These are phyloP conservation scores for Spermophilus dauricus DNA, from an alignment of 2,113 vertebrate species.

Conservation along the genomic window DNA sequence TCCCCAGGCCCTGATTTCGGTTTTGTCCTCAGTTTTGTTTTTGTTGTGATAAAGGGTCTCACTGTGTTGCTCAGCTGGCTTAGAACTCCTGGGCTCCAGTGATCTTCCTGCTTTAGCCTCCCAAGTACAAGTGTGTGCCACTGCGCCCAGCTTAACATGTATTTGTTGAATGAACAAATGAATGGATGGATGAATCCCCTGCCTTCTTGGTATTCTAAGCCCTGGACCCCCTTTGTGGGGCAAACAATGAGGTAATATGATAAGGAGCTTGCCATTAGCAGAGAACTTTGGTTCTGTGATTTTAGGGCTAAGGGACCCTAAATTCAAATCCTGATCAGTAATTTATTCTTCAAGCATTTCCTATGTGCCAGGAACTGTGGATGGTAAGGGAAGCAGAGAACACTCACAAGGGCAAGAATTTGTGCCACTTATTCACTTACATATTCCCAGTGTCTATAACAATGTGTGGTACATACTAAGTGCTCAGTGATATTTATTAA, in stretches of 20 bases:
- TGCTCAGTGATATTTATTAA: background rate
- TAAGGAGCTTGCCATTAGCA: background rate
- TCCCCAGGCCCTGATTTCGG: background rate
- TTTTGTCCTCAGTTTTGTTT: background rate
- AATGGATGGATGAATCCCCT: background rate
- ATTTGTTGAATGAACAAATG: background rate
- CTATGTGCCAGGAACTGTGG: background rate
- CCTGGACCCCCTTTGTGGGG: background rate
- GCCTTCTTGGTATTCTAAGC: background rate
- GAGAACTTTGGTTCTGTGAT: background rate
- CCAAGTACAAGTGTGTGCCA: background rate
- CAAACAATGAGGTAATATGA: background rate
- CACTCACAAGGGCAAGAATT: background rate
- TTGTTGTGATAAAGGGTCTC: background rate
- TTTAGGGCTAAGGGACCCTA: background rate
- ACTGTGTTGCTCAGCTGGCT: background rate
- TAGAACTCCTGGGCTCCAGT: background rate
- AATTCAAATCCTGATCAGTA: background rate
- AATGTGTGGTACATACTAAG: background rate
- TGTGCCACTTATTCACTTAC: background rate
- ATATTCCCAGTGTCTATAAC: background rate
- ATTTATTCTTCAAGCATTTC: conserved; percentile 43
- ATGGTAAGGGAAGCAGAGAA: background rate
- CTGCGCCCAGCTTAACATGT: too few species aligned
- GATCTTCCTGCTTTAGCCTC: background rate